Conservation (phyloP, 2,113 vertebrate species). For the Cochlearius cochlearius region DNA sequence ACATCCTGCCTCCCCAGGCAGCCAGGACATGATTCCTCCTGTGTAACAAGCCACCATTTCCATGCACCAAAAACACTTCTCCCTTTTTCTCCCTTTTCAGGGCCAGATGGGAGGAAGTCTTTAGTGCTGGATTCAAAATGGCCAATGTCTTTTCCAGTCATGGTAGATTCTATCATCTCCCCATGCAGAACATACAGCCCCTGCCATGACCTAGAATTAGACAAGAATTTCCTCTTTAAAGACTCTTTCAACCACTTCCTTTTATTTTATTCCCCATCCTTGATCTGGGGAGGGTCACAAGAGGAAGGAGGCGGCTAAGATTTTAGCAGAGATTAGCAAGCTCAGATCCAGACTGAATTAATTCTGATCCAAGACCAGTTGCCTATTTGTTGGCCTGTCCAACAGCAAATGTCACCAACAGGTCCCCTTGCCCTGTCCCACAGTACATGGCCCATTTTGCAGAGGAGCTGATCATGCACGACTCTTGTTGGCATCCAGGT, state of each 20-base stretch:
- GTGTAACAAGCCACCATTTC: neutral
- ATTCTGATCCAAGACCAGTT: neutral
- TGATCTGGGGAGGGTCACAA: neutral
- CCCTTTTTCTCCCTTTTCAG: neutral
- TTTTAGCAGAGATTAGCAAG: neutral
- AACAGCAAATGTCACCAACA: neutral
- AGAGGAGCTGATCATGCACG: neutral
- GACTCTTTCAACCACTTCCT: neutral
- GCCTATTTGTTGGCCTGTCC: neutral
- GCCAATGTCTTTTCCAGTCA: conserved; percentile 36
- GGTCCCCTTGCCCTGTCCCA: neutral
- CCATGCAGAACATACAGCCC: neutral
- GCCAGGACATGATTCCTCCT: neutral
- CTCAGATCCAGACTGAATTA: neutral
- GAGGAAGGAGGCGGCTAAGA: neutral
- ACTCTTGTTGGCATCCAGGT: neutral
- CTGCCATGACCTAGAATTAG: neutral
- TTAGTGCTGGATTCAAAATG: neutral
- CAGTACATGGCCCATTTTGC: neutral
- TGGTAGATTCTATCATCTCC: neutral
- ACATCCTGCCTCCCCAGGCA: neutral
- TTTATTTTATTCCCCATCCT: neutral
- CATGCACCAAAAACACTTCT: neutral
- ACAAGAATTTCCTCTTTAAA: neutral
- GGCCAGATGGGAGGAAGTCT: conserved; percentile 2